phyloP scores from a whole-genome alignment of 2,888 invertebrate genomes.

The Trissonchulus latispiculum region DNA sequence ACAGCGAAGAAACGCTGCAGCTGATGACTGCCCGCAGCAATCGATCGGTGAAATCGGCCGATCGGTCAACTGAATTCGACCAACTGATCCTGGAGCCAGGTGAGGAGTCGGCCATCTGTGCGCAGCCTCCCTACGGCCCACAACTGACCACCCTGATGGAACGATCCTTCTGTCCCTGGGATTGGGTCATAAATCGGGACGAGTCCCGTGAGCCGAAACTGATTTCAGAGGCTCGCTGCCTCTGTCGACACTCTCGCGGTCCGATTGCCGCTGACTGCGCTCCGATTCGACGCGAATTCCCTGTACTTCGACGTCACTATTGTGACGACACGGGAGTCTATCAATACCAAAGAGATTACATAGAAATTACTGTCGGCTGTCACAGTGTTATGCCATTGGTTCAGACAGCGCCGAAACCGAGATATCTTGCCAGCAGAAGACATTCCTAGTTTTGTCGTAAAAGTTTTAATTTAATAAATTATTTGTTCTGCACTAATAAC shows the following conservation, averaged over 20 bases:
- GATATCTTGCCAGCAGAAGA: background rate
- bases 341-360: constrained; percentile 26
- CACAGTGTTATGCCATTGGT: constrained; percentile 26
- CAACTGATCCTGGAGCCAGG: background rate
- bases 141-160: constrained; percentile 10
- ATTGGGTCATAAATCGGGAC: constrained; percentile 34
- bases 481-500: too few relatives aligned
- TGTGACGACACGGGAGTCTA: constrained; percentile 33
- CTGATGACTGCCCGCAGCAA: too few relatives aligned
- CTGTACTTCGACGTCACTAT: constrained; percentile 31
- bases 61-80: background rate
- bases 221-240: constrained; percentile 36
- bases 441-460: too few relatives aligned
- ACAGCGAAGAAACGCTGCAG: background rate
- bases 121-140: background rate
- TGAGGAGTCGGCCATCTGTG: background rate
- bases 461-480: too few relatives aligned
- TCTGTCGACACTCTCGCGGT: constrained; percentile 37
- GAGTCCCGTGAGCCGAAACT: constrained; percentile 38
- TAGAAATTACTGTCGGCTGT: constrained; percentile 36
- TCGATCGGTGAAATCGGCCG: too few relatives aligned
- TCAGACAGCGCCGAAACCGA: background rate
- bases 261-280: constrained; percentile 32
- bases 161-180: constrained; percentile 19
- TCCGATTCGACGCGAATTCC: constrained; percentile 35